Evolutionary conservation across 2,888 invertebrate genomes (phyloP).

Genomic region (Ophraella communa): DNA sequence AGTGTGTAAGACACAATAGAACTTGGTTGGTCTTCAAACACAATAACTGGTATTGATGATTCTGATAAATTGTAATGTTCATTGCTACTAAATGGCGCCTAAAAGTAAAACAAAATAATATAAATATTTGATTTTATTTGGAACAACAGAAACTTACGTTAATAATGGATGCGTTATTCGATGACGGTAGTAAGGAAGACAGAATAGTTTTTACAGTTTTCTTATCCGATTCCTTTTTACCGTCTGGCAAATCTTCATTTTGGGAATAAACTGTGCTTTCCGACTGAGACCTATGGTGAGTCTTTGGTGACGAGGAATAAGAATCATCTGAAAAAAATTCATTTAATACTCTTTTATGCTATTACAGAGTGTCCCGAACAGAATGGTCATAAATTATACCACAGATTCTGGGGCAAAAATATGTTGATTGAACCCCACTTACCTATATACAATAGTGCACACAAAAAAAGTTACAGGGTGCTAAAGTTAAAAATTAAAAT

Average conservation of each 20-base stretch:
- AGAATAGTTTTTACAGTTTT: slow-evolving; percentile 72
- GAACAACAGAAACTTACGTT: slow-evolving; percentile 50
- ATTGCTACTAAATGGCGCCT: slow-evolving; percentile 68
- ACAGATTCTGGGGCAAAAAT: too few relatives aligned
- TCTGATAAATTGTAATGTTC: slow-evolving; percentile 77
- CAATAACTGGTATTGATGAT: slow-evolving; percentile 68
- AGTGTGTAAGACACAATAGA: slow-evolving; percentile 86
- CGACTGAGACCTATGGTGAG: slow-evolving; percentile 60
- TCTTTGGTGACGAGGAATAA: slow-evolving; percentile 45
- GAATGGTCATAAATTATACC: too few relatives aligned
- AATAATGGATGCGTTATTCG: slow-evolving; percentile 58
- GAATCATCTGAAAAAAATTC: slow-evolving; percentile 37
- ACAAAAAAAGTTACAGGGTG: too few relatives aligned
- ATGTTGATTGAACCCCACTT: too few relatives aligned
- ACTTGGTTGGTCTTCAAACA: slow-evolving; percentile 81
- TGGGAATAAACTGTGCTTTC: slow-evolving; percentile 54
- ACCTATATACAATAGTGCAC: too few relatives aligned
- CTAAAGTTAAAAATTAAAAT: too few relatives aligned
- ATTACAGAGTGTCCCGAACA: too few relatives aligned
- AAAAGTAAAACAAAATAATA: slow-evolving; percentile 15
- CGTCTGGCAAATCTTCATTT: slow-evolving; percentile 51
- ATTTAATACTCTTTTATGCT: too few relatives aligned
- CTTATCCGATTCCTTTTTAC: slow-evolving; percentile 62
- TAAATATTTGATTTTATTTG: slow-evolving; percentile 32
- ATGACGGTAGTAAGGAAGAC: slow-evolving; percentile 70